phyloP scores from a whole-genome alignment of 2,888 invertebrate species.

The Euplexia lucipara region DNA sequence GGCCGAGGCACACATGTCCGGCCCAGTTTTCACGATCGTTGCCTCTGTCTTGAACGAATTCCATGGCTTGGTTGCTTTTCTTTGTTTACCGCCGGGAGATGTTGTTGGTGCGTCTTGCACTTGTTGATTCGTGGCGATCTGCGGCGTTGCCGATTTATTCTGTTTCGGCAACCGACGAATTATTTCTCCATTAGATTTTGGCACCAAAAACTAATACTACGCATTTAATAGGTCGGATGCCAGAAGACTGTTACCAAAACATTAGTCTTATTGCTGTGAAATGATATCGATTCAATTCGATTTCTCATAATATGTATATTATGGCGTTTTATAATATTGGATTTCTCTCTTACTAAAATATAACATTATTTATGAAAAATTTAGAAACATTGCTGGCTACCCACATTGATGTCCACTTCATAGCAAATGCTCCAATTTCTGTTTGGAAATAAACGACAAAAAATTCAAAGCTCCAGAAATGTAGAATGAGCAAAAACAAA shows the following conservation, averaged over 20 bases:
- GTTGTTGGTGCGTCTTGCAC: slow-evolving; percentile 74
- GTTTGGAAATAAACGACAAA: background rate
- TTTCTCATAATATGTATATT: slow-evolving; percentile 19
- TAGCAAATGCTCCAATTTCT: slow-evolving; percentile 3
- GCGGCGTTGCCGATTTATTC: slow-evolving; percentile 49
- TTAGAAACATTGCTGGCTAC: background rate
- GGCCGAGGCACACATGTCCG: slow-evolving; percentile 90
- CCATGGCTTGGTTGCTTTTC: slow-evolving; percentile 79
- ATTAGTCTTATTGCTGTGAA: slow-evolving; percentile 38
- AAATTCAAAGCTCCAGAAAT: background rate
- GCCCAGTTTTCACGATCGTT: slow-evolving; percentile 89
- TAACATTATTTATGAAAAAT: background rate
- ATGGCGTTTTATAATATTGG: slow-evolving; percentile 15
- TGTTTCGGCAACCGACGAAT: slow-evolving; percentile 56
- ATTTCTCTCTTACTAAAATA: background rate
- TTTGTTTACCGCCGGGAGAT: slow-evolving; percentile 83
- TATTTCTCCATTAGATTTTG: slow-evolving; percentile 62
- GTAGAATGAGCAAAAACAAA: slow-evolving; percentile 4
- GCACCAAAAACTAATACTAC: slow-evolving; percentile 57
- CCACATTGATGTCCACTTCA: background rate
- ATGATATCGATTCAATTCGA: slow-evolving; percentile 29
- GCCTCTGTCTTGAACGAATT: slow-evolving; percentile 82
- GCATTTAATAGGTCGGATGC: slow-evolving; percentile 44
- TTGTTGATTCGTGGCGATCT: slow-evolving; percentile 75
- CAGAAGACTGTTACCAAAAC: slow-evolving; percentile 50